Evolutionary conservation across 2,113 vertebrate genomes (phyloP).

Genomic region (Malurus cyaneus): DNA sequence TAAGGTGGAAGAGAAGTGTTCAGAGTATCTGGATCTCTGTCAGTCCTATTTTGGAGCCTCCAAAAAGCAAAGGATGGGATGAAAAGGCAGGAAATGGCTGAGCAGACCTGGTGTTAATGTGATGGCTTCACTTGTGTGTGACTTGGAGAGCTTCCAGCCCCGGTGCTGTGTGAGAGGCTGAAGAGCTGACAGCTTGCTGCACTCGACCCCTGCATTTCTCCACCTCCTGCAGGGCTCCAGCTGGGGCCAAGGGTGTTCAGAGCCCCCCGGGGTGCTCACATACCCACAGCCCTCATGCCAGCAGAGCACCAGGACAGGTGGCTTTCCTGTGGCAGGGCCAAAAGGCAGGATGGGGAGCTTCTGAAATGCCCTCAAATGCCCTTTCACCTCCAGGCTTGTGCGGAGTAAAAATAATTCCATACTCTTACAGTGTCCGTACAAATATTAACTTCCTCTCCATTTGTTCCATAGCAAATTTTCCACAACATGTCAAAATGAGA

Average conservation of each 20-base stretch:
- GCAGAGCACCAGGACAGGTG: not conserved
- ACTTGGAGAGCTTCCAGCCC: not conserved
- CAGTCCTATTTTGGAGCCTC: fast-evolving
- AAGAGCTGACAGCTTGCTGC: not conserved
- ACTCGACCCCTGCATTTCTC: not conserved
- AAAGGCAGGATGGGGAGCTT: fast-evolving
- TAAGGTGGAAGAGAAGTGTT: fast-evolving
- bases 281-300: not conserved
- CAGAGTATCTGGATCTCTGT: not conserved
- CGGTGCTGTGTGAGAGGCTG: not conserved
- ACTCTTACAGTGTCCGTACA: not conserved
- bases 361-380: not conserved
- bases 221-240: not conserved
- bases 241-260: not conserved
- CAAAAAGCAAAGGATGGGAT: not conserved
- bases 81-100: not conserved
- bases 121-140: not conserved
- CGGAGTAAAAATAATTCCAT: not conserved
- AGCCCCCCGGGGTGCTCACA: fast-evolving
- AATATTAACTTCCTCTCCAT: not conserved
- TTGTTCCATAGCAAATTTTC: not conserved
- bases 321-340: not conserved
- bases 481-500: not conserved
- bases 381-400: not conserved
- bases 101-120: not conserved